Conservation (phyloP, 2,113 vertebrate species). For the Hippocampus comes region DNA sequence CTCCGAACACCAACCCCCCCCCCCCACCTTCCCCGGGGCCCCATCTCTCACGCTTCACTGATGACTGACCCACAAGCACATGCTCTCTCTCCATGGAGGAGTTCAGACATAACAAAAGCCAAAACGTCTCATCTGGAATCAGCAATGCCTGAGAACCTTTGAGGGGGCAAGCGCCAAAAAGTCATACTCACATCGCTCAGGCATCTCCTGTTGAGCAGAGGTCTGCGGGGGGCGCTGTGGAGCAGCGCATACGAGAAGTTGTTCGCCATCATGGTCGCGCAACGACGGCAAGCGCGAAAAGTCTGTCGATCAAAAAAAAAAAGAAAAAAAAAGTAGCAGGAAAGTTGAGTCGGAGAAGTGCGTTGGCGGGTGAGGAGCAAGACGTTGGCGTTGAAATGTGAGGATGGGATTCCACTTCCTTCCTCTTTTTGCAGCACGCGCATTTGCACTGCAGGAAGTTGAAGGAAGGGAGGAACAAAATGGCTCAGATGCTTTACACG, state of each 20-base stretch:
- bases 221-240: conserved; percentile 32
- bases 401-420: conserved; percentile 43
- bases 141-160: neutral
- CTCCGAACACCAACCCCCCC: too few species aligned
- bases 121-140: neutral
- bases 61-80: neutral
- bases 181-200: conserved; percentile 67
- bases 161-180: neutral
- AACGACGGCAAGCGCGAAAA: conserved; percentile 13
- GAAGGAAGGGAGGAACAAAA: conserved; percentile 41
- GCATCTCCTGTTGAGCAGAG: conserved; percentile 53
- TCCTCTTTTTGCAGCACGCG: conserved; percentile 42
- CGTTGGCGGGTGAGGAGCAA: conserved; percentile 12
- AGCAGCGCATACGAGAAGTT: conserved; percentile 27
- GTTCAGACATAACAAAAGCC: neutral
- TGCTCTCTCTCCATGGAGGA: neutral
- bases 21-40: neutral
- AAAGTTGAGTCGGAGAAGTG: conserved; percentile 10
- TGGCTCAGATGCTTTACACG: conserved; percentile 30
- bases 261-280: conserved; percentile 50
- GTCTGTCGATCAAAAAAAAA: conserved; percentile 21
- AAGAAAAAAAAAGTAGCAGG: neutral
- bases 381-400: conserved; percentile 25
- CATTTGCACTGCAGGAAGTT: conserved; percentile 33
- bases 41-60: neutral